Base-by-base conservation (phyloP, 1,140 invertebrate genomes). In the Lepidurus packardi region DNA sequence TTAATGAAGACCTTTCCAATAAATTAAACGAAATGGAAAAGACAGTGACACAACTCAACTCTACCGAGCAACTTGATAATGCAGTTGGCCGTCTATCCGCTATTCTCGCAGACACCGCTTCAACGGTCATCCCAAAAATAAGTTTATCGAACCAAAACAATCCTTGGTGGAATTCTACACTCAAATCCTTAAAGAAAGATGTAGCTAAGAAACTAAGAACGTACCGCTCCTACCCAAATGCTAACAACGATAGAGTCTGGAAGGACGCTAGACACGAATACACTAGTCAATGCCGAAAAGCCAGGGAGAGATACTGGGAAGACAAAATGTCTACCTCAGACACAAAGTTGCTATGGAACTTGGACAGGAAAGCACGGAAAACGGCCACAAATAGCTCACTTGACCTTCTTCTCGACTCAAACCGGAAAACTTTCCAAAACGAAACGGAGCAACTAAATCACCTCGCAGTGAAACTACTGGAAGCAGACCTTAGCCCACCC, bases 231-330 rank as follows among this genome's bases (percentile, higher is more conserved):
- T 77, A 43, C 43, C 75, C 24, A 8, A 34, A 10, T n/a, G 41
- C 43, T 10, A 44, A n/a, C 1, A 45, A 77, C 24, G 24, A 47
- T 1, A 43, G 47, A 77, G 9, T 45, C 16, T 77, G 75, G 75
- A 77, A 77, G 43, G 75, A 77, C 9, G 24, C 34, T 16, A 43
- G 75, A 10, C 47, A 45, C 16, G 16, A 34, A 16, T 77, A 77
- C 75, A 77, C 13, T 13, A 41, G 44, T 16, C 16, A 65, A 77
- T 34, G 43, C 9, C 43, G 24, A 1, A 24, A 77, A 1, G 41
- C 75, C 7, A 77, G 47, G 16, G 43, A 43, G 9, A 44, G 21
- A 42, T 77, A 43, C 16, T 77, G 75, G 75, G 47, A 42, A 16
- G 11, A 77, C 24, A 42, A 11, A 34, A 34, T 77, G 1, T n/a